Conservation (phyloP, 2,797 vertebrate species). For the Phataginus tetradactyla region DNA sequence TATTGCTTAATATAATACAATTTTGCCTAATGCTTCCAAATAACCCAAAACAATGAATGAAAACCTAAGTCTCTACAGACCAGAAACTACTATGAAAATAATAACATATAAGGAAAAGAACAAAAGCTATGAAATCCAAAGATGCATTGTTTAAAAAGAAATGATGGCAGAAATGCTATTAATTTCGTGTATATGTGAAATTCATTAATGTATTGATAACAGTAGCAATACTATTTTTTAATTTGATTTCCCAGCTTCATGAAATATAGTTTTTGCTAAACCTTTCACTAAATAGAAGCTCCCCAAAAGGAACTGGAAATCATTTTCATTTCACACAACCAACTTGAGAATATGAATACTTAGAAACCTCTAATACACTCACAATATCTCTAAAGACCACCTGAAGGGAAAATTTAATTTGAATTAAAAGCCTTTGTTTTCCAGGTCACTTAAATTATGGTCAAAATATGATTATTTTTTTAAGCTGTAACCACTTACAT, state of each 20-base stretch:
- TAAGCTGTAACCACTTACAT: not conserved
- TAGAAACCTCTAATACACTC: slow-evolving; percentile 12
- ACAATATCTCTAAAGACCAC: not conserved
- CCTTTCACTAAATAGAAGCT: not conserved
- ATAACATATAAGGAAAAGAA: not conserved
- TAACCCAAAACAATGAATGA: not conserved
- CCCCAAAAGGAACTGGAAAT: slow-evolving; percentile 12
- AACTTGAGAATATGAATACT: slow-evolving; percentile 30
- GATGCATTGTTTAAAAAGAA: not conserved
- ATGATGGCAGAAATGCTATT: not conserved
- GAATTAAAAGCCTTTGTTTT: not conserved
- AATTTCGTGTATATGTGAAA: not conserved
- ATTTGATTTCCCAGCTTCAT: not conserved
- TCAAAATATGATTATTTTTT: not conserved
- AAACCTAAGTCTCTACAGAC: not conserved
- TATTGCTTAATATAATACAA: not conserved
- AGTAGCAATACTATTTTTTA: not conserved
- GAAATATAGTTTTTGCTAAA: not conserved
- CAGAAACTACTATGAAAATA: not conserved
- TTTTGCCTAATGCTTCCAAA: not conserved
- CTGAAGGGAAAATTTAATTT: not conserved
- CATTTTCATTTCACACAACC: not conserved
- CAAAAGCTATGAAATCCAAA: not conserved
- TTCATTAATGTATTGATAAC: not conserved
- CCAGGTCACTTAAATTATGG: not conserved